These are phyloP conservation scores for Coendou prehensilis DNA, from an alignment of 2,797 vertebrate genomes.

Conservation along the genomic window DNA sequence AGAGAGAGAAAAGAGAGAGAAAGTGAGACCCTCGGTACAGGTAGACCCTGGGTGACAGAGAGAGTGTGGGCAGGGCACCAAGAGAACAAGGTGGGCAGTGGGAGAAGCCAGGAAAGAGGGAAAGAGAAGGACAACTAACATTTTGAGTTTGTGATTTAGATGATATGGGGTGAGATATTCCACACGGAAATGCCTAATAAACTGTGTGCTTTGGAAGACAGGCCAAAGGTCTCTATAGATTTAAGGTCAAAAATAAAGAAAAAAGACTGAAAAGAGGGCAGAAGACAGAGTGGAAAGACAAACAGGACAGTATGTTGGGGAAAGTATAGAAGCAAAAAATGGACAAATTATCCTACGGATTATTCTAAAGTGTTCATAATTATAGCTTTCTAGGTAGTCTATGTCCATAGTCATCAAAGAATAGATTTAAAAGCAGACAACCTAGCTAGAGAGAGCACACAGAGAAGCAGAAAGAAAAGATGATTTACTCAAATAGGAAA, in stretches of 20 bases:
- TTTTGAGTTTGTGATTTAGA: background rate
- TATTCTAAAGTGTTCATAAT: background rate
- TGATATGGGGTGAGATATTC: background rate
- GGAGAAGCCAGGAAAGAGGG: background rate
- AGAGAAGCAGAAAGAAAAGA: background rate
- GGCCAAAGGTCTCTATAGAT: slow-evolving; percentile 2
- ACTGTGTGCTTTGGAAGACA: background rate
- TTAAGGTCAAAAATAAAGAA: background rate
- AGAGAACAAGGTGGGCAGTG: background rate
- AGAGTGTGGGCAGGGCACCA: background rate
- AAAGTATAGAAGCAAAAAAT: background rate
- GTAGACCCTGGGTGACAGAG: background rate
- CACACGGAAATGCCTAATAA: background rate
- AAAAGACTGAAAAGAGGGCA: background rate
- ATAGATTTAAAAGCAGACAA: background rate
- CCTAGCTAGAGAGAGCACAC: background rate
- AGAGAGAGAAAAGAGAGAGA: background rate
- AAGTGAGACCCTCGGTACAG: background rate
- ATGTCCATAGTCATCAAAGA: background rate
- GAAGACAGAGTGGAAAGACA: background rate
- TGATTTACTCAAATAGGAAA: background rate
- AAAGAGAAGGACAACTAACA: background rate
- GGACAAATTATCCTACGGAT: background rate
- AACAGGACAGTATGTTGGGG: background rate
- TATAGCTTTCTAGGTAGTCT: background rate